Conservation (phyloP, 2,888 invertebrate species). For the Drosophila eohydei region DNA sequence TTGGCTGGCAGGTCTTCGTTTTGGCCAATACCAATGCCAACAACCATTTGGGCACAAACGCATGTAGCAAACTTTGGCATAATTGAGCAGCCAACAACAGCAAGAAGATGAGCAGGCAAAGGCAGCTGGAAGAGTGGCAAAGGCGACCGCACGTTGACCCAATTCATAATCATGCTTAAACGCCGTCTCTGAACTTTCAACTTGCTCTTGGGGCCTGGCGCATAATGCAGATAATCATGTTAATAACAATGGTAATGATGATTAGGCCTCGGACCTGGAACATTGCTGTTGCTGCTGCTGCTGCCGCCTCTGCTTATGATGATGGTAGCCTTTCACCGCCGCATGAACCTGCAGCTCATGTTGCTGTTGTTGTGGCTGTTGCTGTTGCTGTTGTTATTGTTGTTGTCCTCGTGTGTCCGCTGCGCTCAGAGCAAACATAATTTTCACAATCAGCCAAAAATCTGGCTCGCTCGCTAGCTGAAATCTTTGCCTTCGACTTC, state of each 20-base stretch:
- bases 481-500: slow-evolving; percentile 40
- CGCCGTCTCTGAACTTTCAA: slow-evolving; percentile 79
- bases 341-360: slow-evolving; percentile 72
- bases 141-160: slow-evolving; percentile 76
- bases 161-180: slow-evolving; percentile 80
- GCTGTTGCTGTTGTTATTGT: slow-evolving; percentile 17
- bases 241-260: slow-evolving; percentile 81
- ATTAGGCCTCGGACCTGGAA: slow-evolving; percentile 66
- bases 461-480: slow-evolving; percentile 58
- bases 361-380: slow-evolving; percentile 21
- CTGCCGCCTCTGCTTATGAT: slow-evolving; percentile 49
- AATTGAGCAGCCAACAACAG: slow-evolving; percentile 57
- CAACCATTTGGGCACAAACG: slow-evolving; percentile 60
- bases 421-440: slow-evolving; percentile 76
- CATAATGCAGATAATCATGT: slow-evolving; percentile 80
- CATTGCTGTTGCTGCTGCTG: slow-evolving; percentile 17
- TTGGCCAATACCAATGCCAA: slow-evolving; percentile 47
- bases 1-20: slow-evolving; percentile 67
- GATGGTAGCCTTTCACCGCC: slow-evolving; percentile 81
- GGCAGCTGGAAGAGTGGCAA: slow-evolving; percentile 6
- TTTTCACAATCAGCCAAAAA: slow-evolving; percentile 74
- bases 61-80: slow-evolving; percentile 65
- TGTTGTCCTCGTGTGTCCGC: slow-evolving; percentile 69
- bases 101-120: slow-evolving; percentile 7
- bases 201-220: slow-evolving; percentile 67